Conservation (phyloP, 2,797 vertebrate species). For the Podarcis lilfordi region DNA sequence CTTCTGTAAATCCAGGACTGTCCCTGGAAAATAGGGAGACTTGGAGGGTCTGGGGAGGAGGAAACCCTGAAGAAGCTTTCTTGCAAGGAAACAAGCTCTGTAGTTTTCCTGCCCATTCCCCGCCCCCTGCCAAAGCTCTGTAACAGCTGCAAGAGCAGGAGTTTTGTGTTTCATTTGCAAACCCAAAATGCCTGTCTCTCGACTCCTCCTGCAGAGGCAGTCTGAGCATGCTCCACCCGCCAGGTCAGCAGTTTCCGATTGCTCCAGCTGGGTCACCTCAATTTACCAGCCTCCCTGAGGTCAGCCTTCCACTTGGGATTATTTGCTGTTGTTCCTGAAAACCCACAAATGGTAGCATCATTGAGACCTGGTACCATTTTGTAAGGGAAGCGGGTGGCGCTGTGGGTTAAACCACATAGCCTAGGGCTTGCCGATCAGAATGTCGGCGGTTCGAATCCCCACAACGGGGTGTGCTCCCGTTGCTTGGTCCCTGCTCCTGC, state of each 20-base stretch:
- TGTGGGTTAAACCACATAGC: no score
- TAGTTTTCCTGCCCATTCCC: constrained; percentile 48
- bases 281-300: constrained; percentile 74
- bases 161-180: constrained; percentile 61
- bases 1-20: no score
- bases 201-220: constrained; percentile 1
- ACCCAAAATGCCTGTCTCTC: constrained; percentile 51
- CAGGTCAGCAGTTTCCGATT: constrained; percentile 56
- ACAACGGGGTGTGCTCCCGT: no score
- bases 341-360: constrained; percentile 42
- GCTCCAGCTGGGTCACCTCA: constrained; percentile 73
- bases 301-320: constrained; percentile 68
- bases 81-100: background rate
- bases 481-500: no score
- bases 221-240: constrained; percentile 71
- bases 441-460: no score
- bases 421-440: no score
- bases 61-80: constrained; percentile 7
- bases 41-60: background rate
- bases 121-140: background rate
- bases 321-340: constrained; percentile 71
- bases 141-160: constrained; percentile 33
- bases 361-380: no score
- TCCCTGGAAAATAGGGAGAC: no score
- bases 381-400: background rate